Conservation (phyloP, 2,113 vertebrate genomes). For the Lophura nycthemera region DNA sequence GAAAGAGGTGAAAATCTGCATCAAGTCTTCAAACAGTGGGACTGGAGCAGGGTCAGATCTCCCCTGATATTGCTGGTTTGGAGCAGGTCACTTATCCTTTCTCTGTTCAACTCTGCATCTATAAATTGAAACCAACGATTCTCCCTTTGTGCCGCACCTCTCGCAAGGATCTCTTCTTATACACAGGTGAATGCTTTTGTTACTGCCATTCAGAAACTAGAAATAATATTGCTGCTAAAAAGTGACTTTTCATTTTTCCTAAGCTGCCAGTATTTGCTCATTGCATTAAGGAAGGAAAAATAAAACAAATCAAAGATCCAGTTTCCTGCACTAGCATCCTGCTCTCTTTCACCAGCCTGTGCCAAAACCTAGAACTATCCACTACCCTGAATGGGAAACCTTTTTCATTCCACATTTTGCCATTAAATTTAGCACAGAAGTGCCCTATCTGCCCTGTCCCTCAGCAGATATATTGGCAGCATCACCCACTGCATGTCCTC, state of each 20-base stretch:
- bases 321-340: neutral
- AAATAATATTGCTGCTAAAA: neutral
- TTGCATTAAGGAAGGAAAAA: neutral
- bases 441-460: neutral
- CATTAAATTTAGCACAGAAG: neutral
- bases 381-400: neutral
- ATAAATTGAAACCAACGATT: neutral
- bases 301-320: neutral
- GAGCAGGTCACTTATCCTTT: neutral
- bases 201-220: neutral
- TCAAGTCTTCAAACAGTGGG: neutral
- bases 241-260: neutral
- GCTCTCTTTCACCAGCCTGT: neutral
- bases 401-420: neutral
- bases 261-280: neutral
- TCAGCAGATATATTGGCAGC: neutral
- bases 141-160: neutral
- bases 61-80: neutral
- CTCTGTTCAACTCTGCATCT: neutral
- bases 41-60: neutral
- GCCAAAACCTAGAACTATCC: neutral
- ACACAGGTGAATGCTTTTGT: neutral
- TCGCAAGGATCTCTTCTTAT: neutral
- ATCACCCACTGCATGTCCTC: neutral
- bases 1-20: neutral